Percentiles rank a stretch among this genome's conserved stretches.
phyloP scores from a whole-genome alignment of 1,140 invertebrate species.

The Protaetia brevitarsis region DNA sequence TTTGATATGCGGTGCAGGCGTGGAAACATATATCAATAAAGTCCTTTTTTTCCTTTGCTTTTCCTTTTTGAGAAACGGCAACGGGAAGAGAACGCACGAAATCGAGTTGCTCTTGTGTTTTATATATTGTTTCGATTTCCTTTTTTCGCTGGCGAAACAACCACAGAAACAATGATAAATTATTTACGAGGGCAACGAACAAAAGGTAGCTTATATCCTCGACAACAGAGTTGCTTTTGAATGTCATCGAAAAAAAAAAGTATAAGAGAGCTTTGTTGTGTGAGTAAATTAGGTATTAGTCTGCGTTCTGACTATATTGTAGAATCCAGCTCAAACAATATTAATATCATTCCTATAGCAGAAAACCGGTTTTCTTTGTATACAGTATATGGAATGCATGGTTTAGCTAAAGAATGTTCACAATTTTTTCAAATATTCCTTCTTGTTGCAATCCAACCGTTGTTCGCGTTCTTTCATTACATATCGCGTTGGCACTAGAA shows the following conservation, averaged over 20 bases:
- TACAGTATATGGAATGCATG: too few relatives aligned
- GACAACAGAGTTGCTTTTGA: background rate
- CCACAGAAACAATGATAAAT: constrained; percentile 9
- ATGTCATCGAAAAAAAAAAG: background rate
- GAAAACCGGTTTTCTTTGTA: too few relatives aligned
- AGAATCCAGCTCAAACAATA: background rate
- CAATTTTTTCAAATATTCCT: too few relatives aligned
- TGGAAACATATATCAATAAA: background rate
- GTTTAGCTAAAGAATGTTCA: too few relatives aligned
- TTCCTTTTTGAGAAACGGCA: background rate
- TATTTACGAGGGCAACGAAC: constrained; percentile 7
- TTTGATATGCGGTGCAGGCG: background rate
- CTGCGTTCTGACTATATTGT: background rate
- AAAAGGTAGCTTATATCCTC: background rate
- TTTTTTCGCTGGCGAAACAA: background rate
- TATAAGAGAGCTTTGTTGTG: background rate
- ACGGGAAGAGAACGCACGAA: background rate
- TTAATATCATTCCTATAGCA: too few relatives aligned
- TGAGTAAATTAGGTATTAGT: constrained; percentile 13
- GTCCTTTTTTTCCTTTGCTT: background rate
- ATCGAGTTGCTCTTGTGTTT: constrained; percentile 6
- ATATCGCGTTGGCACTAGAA: too few relatives aligned
- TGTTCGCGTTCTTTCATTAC: too few relatives aligned
- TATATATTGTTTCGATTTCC: constrained; percentile 10
- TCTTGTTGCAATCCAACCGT: too few relatives aligned